Evolutionary conservation across 2,113 vertebrate species (phyloP).

Genomic region (Boulengeromyrus knoepffleri): DNA sequence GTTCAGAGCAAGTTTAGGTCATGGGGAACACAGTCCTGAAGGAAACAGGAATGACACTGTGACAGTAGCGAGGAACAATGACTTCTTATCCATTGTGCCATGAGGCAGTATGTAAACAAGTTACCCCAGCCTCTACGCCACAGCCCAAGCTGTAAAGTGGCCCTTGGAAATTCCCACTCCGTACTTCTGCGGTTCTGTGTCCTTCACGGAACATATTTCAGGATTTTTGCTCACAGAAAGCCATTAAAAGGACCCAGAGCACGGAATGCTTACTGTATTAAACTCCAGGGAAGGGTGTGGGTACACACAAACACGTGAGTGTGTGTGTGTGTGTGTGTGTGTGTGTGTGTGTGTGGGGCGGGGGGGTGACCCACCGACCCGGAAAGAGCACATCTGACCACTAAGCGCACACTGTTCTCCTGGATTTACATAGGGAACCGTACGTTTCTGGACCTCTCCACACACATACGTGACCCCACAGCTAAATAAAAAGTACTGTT

Average conservation of each 20-base stretch:
- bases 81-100: background rate
- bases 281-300: background rate
- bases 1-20: background rate
- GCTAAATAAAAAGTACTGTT: background rate
- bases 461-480: background rate
- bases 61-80: background rate
- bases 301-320: background rate
- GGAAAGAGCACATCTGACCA: background rate
- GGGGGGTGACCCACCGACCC: background rate
- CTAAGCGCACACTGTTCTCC: background rate
- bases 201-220: background rate
- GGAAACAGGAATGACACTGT: background rate
- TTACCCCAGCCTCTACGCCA: background rate
- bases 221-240: background rate
- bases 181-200: background rate
- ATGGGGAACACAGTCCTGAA: background rate
- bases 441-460: background rate
- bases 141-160: background rate
- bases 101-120: background rate
- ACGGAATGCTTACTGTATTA: background rate
- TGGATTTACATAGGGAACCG: background rate
- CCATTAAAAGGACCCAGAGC: background rate
- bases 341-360: background rate
- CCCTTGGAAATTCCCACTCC: background rate
- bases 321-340: background rate